Base-by-base conservation (phyloP, 2,113 vertebrate genomes). In the Platysternon megacephalum region DNA sequence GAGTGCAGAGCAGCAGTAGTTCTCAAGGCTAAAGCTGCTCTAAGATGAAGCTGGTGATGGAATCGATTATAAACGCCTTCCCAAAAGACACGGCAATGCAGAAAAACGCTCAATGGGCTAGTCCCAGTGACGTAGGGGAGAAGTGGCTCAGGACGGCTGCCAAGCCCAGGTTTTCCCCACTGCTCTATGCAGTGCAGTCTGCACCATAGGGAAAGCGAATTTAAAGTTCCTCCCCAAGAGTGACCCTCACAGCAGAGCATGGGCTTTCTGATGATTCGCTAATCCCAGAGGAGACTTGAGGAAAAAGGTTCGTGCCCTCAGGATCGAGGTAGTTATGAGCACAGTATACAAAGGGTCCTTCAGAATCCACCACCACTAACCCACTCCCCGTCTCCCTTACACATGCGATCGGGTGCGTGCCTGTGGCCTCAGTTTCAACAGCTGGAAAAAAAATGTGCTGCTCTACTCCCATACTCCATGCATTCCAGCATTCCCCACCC, bases 241-340 rank as follows among this genome's bases (percentile, higher is more conserved):
- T 0, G 0, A 44, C 2, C 35, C 84, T 12, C 29, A 3, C 0
- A 0, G 84, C 84, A 58, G 3, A 24, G 68, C 68, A 16, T 0
- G 5, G 85, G 81, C 5, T 56, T 3, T 29, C 7, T 1, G 0
- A 0, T 1, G 26, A 44, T 48, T 5, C 35, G 2, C 35, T 35
- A 44, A 3, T n/a, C 74, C 28, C 89, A 94, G 39, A 0, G 42
- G 52, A 55, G 53, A 84, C 84, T 88, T n/a, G 8, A 55, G 32
- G 9, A 51, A 16, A 42, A 1, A 14, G 0, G 6, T 2, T 42
- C 24, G 6, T 46, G 42, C 52, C 79, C 55, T 61, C 46, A 32
- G 35, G 44, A 10, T 5, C 80, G 48, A 39, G 79, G 49, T 83
- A 87, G 84, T 8, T 19, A 0, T 0, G 55, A 39, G 6, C 78